Percentiles rank a stretch among this genome's conserved stretches.
Evolutionary conservation across 2,797 vertebrate species (phyloP).

Genomic region (Eupleurogrammus muticus): DNA sequence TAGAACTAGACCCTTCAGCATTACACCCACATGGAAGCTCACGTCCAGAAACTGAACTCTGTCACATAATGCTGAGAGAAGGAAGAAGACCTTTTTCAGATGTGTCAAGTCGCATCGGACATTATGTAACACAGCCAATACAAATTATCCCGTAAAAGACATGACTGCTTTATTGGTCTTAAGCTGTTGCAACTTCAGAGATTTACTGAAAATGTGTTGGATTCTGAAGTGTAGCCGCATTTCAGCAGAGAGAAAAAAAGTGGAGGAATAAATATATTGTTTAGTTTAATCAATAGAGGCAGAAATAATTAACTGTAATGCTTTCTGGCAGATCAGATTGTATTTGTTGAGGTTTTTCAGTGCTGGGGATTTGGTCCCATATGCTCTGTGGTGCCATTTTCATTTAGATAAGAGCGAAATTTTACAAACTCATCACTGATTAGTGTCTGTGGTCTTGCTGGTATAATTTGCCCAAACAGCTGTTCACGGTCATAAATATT

Average conservation of each 20-base stretch:
- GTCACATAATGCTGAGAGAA: not conserved
- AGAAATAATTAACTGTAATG: not conserved
- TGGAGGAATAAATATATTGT: not conserved
- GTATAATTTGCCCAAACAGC: conserved; percentile 11
- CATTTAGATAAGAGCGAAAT: conserved; percentile 30
- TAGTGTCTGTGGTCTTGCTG: conserved; percentile 13
- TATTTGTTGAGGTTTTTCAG: conserved; percentile 26
- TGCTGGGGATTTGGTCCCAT: conserved; percentile 10
- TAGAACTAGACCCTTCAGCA: conserved; percentile 9
- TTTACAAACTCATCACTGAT: conserved; percentile 18
- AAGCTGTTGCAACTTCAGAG: not conserved
- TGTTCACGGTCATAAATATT: conserved; percentile 36
- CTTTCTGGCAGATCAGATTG: conserved; percentile 12
- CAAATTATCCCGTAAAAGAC: not conserved
- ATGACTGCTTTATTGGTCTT: not conserved
- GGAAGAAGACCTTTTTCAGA: not conserved
- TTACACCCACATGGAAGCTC: conserved; percentile 2
- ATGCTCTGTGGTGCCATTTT: not conserved
- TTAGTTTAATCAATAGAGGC: not conserved
- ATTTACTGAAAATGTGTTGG: not conserved
- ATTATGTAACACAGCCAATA: not conserved
- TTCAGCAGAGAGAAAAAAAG: not conserved
- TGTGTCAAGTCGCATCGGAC: not conserved
- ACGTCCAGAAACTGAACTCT: conserved; percentile 6
- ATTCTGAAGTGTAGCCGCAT: not conserved